Conservation (phyloP, 2,888 invertebrate species). For the Acanthosepion lycidas region DNA sequence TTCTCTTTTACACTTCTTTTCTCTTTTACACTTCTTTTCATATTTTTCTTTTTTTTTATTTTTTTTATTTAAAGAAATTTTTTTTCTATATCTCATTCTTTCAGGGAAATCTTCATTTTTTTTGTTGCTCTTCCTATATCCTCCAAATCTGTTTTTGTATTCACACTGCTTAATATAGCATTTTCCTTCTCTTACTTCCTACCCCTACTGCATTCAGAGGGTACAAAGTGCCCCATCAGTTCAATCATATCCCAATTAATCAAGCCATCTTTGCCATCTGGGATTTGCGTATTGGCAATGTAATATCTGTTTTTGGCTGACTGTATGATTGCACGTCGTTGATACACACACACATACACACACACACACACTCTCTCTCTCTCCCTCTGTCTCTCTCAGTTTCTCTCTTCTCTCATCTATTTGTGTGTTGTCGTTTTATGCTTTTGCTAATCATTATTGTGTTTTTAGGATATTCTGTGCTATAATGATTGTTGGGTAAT, state of each 20-base stretch:
- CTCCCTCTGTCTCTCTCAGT: too few relatives aligned
- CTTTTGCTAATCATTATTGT: too few relatives aligned
- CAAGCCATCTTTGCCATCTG: conserved; percentile 12
- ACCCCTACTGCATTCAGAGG: neutral
- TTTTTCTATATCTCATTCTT: neutral
- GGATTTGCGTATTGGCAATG: neutral
- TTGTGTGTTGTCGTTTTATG: too few relatives aligned
- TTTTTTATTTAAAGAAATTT: too few relatives aligned
- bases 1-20: too few relatives aligned
- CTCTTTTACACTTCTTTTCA: too few relatives aligned
- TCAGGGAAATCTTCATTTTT: neutral
- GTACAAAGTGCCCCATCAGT: neutral
- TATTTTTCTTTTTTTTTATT: too few relatives aligned
- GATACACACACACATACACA: neutral
- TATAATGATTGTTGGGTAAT: too few relatives aligned
- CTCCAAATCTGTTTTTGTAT: neutral
- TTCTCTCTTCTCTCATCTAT: too few relatives aligned
- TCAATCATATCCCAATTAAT: conserved; percentile 33
- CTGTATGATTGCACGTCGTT: neutral
- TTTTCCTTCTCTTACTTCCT: neutral
- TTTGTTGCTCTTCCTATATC: neutral
- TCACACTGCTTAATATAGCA: neutral
- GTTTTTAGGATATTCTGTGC: too few relatives aligned
- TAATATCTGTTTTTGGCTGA: neutral
- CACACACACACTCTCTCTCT: too few relatives aligned